phyloP scores from a whole-genome alignment of 1,140 invertebrate genomes.

The Centruroides vittatus region DNA sequence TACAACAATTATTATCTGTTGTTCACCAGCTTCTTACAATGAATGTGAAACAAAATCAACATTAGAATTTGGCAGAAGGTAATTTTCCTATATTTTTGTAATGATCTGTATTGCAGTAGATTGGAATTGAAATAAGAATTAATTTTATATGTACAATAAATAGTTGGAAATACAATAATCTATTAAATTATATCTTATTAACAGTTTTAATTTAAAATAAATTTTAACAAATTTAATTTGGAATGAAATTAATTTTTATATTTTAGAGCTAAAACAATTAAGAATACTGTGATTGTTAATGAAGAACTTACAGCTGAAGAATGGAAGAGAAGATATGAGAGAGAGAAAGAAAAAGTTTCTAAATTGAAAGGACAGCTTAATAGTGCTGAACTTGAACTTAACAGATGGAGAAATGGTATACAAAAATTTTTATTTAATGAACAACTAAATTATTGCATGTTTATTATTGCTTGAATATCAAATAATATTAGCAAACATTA shows the following conservation, averaged over 20 bases:
- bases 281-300: slow-evolving; percentile 98
- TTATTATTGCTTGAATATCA: too few species aligned
- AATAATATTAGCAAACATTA: too few species aligned
- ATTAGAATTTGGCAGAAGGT: slow-evolving; percentile 81
- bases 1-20: slow-evolving; percentile 98
- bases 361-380: slow-evolving; percentile 81
- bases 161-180: too few species aligned
- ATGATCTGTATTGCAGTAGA: too few species aligned
- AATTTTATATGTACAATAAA: too few species aligned
- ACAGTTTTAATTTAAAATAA: too few species aligned
- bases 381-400: slow-evolving; percentile 75
- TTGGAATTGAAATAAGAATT: too few species aligned
- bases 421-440: not conserved
- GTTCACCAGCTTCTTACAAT: slow-evolving; percentile 98
- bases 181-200: too few species aligned
- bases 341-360: slow-evolving; percentile 88
- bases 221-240: too few species aligned
- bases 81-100: not conserved
- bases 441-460: too few species aligned
- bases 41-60: slow-evolving; percentile 99
- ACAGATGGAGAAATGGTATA: slow-evolving; percentile 34
- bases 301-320: slow-evolving; percentile 99
- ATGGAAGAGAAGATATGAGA: slow-evolving; percentile 97
- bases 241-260: not conserved
- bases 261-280: slow-evolving; percentile 89